A percentile compares a stretch with the other conserved stretches of the same genome.
phyloP scores from a whole-genome alignment of 2,797 vertebrate species.

The Apodemus agrarius region DNA sequence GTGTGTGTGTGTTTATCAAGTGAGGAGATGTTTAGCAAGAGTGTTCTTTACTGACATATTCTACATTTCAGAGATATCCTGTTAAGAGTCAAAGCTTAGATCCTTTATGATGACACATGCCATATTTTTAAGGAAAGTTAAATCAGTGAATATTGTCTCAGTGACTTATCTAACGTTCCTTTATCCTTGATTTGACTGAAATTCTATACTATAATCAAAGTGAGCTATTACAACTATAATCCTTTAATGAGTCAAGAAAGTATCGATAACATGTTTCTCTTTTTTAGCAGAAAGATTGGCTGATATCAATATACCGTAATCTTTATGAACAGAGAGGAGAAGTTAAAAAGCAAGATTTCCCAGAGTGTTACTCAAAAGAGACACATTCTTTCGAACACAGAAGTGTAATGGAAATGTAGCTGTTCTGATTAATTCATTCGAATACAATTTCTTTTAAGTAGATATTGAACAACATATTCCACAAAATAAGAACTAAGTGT shows the following conservation, averaged over 20 bases:
- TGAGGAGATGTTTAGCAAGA: not conserved
- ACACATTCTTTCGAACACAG: not conserved
- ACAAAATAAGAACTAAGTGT: not conserved
- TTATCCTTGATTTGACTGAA: slow-evolving; percentile 32
- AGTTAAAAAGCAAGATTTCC: slow-evolving; percentile 5
- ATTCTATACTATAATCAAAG: slow-evolving; percentile 35
- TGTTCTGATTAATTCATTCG: not conserved
- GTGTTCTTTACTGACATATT: not conserved
- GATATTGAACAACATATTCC: slow-evolving; percentile 32
- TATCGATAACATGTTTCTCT: not conserved
- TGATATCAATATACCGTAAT: slow-evolving; percentile 36
- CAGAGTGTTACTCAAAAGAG: slow-evolving; percentile 56
- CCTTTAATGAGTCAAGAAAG: slow-evolving; percentile 28
- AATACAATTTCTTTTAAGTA: slow-evolving; percentile 54
- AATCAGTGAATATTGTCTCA: not conserved
- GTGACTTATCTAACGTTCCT: not conserved
- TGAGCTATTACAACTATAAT: not conserved
- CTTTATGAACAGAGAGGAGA: slow-evolving; percentile 57
- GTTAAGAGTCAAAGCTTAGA: not conserved
- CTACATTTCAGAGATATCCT: not conserved
- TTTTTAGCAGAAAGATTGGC: not conserved
- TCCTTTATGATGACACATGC: not conserved
- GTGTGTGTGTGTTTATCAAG: not conserved
- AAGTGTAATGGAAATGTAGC: not conserved
- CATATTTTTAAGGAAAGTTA: not conserved